phyloP scores from a whole-genome alignment of 2,888 invertebrate genomes.

The Drosophila stalkeri region DNA sequence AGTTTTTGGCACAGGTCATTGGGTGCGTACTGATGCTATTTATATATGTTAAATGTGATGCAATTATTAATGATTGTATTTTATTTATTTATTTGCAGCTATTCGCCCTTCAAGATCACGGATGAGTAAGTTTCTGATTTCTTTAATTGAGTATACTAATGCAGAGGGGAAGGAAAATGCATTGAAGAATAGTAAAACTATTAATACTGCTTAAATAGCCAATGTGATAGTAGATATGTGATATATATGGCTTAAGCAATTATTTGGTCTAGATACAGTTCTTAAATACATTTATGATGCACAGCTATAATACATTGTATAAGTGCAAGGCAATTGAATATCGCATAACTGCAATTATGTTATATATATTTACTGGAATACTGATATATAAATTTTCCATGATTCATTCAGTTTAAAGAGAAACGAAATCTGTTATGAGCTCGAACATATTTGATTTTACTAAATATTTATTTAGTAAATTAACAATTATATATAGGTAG shows the following conservation, averaged over 20 bases:
- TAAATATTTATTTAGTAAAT: too few relatives aligned
- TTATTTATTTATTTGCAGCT: constrained; percentile 49
- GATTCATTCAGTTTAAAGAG: neutral
- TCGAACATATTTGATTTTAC: too few relatives aligned
- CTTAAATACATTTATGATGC: neutral
- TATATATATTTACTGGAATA: neutral
- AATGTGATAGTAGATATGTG: too few relatives aligned
- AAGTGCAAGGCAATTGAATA: too few relatives aligned
- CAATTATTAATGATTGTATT: neutral
- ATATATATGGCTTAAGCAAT: too few relatives aligned
- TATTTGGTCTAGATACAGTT: too few relatives aligned
- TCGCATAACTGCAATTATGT: neutral
- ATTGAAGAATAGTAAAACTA: neutral
- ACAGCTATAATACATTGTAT: too few relatives aligned
- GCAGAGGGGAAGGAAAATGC: neutral
- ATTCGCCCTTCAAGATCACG: constrained; percentile 79
- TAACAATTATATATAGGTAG: too few relatives aligned
- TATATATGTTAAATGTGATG: neutral
- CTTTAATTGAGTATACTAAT: neutral
- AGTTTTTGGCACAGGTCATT: constrained; percentile 81
- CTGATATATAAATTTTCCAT: neutral
- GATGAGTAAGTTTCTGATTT: constrained; percentile 74
- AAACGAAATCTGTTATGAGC: neutral
- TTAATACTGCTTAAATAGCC: too few relatives aligned
- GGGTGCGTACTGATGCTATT: constrained; percentile 50